Evolutionary conservation across 2,888 invertebrate species (phyloP).

Genomic region (Acronicta aceris): DNA sequence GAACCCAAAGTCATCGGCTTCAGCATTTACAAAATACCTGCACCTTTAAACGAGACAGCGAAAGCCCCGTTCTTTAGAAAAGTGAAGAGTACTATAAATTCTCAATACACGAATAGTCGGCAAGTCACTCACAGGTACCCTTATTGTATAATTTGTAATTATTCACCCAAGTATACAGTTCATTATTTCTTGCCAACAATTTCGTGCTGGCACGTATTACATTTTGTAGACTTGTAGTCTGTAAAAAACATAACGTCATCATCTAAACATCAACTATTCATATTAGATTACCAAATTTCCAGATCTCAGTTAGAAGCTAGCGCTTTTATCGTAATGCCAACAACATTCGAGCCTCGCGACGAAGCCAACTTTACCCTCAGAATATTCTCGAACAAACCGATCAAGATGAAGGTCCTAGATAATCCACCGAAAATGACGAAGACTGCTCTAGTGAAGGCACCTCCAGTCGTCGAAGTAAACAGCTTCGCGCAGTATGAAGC

Average conservation of each 20-base stretch:
- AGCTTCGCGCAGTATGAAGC: slow-evolving; percentile 96
- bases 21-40: slow-evolving; percentile 94
- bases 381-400: slow-evolving; percentile 93
- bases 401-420: slow-evolving; percentile 93
- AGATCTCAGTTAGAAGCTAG: slow-evolving; percentile 94
- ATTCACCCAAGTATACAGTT: too few relatives aligned
- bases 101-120: slow-evolving; percentile 97
- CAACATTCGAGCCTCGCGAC: slow-evolving; percentile 97
- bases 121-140: slow-evolving; percentile 91
- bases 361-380: slow-evolving; percentile 96
- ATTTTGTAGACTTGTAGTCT: too few relatives aligned
- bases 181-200: too few relatives aligned
- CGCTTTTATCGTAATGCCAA: slow-evolving; percentile 95
- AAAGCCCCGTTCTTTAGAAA: slow-evolving; percentile 95
- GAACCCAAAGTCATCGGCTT: slow-evolving; percentile 98
- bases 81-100: slow-evolving; percentile 95
- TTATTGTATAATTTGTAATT: slow-evolving; percentile 5
- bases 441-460: slow-evolving; percentile 93
- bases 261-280: too few relatives aligned
- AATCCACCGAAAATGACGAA: slow-evolving; percentile 92
- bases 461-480: slow-evolving; percentile 91
- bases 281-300: slow-evolving; percentile 65
- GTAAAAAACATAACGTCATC: too few relatives aligned
- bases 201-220: too few relatives aligned
- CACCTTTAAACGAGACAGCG: slow-evolving; percentile 92